Evolutionary conservation across 2,888 invertebrate species (phyloP).

Genomic region (Andrena flavipes): DNA sequence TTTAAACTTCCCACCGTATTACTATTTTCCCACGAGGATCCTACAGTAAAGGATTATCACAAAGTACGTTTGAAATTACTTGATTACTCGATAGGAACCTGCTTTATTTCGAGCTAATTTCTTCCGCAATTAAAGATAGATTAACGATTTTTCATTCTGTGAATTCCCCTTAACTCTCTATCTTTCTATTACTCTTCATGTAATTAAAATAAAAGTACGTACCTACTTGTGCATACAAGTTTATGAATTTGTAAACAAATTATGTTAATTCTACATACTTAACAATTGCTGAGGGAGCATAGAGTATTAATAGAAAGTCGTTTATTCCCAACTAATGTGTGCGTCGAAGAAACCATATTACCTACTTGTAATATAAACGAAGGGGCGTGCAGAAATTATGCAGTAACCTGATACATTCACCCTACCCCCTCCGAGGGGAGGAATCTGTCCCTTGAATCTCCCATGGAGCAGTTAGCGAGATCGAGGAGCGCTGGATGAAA

Average conservation of each 20-base stretch:
- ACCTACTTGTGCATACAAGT: neutral
- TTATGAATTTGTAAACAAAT: too few relatives aligned
- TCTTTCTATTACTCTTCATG: too few relatives aligned
- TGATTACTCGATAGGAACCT: neutral
- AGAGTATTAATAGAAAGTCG: too few relatives aligned
- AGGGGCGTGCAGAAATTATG: too few relatives aligned
- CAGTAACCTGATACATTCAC: too few relatives aligned
- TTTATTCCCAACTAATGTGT: too few relatives aligned
- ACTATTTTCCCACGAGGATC: neutral
- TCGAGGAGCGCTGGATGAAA: neutral
- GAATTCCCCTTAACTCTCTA: neutral
- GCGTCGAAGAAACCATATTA: too few relatives aligned
- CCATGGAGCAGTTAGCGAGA: neutral
- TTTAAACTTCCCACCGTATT: neutral
- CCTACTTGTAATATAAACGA: too few relatives aligned
- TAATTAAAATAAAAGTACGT: too few relatives aligned
- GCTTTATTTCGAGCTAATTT: neutral
- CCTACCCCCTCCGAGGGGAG: neutral
- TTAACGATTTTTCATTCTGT: neutral
- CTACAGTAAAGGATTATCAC: neutral
- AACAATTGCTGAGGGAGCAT: too few relatives aligned
- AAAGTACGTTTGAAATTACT: neutral
- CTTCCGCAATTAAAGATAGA: neutral
- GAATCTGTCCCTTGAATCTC: neutral
- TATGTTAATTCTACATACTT: too few relatives aligned